Percentiles rank a stretch among this genome's conserved stretches.
Evolutionary conservation across 2,113 vertebrate species (phyloP).

Genomic region (Prionailurus viverrinus): DNA sequence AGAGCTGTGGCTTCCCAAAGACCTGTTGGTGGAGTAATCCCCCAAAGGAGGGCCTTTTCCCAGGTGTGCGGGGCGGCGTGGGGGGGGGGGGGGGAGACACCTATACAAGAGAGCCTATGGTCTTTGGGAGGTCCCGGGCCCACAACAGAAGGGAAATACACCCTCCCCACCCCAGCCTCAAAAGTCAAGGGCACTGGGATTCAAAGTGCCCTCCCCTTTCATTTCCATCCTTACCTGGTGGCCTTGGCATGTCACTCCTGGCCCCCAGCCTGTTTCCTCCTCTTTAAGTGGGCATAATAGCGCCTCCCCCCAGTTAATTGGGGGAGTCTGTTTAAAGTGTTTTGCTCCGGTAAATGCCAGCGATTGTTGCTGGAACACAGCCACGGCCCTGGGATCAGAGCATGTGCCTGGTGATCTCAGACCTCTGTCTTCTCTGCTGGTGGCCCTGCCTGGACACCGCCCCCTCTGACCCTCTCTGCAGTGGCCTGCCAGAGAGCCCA

Average conservation of each 20-base stretch:
- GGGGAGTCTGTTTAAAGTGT: fast-evolving
- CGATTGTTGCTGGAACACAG: fast-evolving
- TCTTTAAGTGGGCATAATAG: not conserved
- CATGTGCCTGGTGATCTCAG: too few species aligned
- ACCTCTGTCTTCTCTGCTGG: not conserved
- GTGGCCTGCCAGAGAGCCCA: not conserved
- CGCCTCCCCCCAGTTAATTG: too few species aligned
- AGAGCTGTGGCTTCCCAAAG: not conserved
- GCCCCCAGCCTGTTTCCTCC: not conserved
- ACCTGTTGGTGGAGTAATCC: not conserved
- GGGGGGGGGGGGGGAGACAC: not conserved
- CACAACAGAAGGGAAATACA: not conserved
- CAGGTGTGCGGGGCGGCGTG: not conserved
- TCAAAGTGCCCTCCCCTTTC: not conserved
- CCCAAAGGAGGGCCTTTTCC: too few species aligned
- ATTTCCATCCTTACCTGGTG: not conserved
- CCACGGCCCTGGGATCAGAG: not conserved
- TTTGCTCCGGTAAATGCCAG: not conserved
- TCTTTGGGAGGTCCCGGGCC: not conserved
- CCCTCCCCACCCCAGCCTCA: not conserved
- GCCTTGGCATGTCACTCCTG: not conserved
- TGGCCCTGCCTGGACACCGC: not conserved
- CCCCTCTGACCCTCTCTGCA: fast-evolving
- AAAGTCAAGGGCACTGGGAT: not conserved
- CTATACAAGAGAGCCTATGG: not conserved